Conservation (phyloP, 2,888 invertebrate genomes). For the Lepas anatifera region DNA sequence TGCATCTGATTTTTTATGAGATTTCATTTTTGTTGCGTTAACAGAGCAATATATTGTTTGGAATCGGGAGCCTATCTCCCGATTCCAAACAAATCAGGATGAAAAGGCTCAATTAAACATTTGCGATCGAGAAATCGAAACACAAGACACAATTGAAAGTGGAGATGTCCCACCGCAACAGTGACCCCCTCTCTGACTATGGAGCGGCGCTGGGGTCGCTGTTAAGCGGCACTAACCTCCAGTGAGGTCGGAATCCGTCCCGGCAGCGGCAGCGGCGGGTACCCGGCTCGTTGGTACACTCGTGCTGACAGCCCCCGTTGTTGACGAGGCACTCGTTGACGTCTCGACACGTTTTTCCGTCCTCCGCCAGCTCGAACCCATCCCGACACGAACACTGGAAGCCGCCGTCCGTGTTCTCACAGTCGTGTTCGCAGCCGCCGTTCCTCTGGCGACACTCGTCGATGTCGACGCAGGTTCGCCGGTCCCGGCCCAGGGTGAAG, state of each 20-base stretch:
- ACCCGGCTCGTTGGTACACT: not conserved
- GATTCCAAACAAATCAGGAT: too few relatives aligned
- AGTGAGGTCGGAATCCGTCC: not conserved
- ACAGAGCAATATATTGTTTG: too few relatives aligned
- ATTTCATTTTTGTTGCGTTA: too few relatives aligned
- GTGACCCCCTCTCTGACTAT: too few relatives aligned
- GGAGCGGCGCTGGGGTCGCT: too few relatives aligned
- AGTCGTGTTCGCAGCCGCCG: constrained; percentile 51
- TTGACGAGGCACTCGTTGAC: constrained; percentile 36
- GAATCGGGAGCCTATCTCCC: too few relatives aligned
- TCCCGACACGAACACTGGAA: constrained; percentile 74
- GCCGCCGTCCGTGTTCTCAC: constrained; percentile 61
- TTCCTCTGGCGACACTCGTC: constrained; percentile 46
- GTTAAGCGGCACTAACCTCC: not conserved
- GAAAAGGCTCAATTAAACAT: too few relatives aligned
- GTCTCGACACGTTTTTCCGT: constrained; percentile 34
- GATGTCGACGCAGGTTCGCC: constrained; percentile 37
- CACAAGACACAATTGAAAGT: too few relatives aligned
- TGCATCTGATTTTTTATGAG: too few relatives aligned
- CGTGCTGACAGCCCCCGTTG: constrained; percentile 41
- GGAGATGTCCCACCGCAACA: too few relatives aligned
- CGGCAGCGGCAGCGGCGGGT: not conserved
- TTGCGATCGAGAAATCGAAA: too few relatives aligned
- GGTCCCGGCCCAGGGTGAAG: constrained; percentile 16
- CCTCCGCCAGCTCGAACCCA: constrained; percentile 54